These are phyloP conservation scores for Trachelus tabidus DNA, from an alignment of 2,888 invertebrate genomes.

Conservation along the genomic window DNA sequence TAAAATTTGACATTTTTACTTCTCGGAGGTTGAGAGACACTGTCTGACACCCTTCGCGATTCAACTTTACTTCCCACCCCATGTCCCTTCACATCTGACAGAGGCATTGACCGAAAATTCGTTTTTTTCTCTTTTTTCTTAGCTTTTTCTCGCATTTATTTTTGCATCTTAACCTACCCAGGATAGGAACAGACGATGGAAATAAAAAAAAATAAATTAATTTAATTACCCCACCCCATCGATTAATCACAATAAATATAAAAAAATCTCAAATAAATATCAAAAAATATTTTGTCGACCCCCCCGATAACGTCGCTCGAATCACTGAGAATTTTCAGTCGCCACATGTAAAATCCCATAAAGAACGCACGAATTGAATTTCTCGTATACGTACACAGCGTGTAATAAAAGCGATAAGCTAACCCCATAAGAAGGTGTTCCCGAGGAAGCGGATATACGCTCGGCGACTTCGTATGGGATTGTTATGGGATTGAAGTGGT, in stretches of 20 bases:
- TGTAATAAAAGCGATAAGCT: not conserved
- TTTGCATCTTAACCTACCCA: slow-evolving; percentile 18
- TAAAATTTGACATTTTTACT: too few relatives aligned
- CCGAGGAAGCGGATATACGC: slow-evolving; percentile 59
- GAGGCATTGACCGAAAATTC: slow-evolving; percentile 52
- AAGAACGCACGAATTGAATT: too few relatives aligned
- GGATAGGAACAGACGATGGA: slow-evolving; percentile 33
- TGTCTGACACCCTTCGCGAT: slow-evolving; percentile 39
- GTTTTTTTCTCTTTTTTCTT: slow-evolving; percentile 4
- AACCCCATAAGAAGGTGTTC: slow-evolving; percentile 24
- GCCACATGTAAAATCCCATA: too few relatives aligned
- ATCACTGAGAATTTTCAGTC: too few relatives aligned
- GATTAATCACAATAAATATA: too few relatives aligned
- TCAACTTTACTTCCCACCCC: slow-evolving; percentile 25
- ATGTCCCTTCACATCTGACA: slow-evolving; percentile 42
- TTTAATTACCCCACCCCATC: too few relatives aligned
- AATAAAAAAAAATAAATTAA: slow-evolving; percentile 8
- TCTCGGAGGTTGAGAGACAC: slow-evolving; percentile 18
- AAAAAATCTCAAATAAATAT: too few relatives aligned
- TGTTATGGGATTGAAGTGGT: slow-evolving; percentile 11
- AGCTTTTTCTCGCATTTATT: too few relatives aligned
- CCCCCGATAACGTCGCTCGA: too few relatives aligned
- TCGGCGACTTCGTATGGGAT: slow-evolving; percentile 47
- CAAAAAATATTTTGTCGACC: too few relatives aligned
- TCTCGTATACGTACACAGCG: too few relatives aligned